Evolutionary conservation across 2,888 invertebrate species (phyloP).

Genomic region (Tiliacea aurago): DNA sequence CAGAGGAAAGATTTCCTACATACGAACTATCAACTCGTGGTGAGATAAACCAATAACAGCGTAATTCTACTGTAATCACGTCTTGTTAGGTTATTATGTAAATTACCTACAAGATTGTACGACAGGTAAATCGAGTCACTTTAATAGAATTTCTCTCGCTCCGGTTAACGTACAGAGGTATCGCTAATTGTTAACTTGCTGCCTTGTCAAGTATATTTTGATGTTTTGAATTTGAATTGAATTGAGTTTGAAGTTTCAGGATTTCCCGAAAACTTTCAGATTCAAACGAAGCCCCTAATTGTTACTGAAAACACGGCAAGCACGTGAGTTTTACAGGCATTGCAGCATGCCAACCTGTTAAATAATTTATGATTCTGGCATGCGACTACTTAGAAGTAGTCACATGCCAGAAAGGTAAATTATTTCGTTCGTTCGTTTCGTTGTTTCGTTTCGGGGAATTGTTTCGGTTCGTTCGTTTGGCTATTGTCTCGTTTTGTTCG

Average conservation of each 20-base stretch:
- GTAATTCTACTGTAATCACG: conserved; percentile 48
- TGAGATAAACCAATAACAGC: conserved; percentile 20
- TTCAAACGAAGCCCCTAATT: background rate
- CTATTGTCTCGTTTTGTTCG: too few species aligned
- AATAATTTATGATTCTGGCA: background rate
- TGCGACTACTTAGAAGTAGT: background rate
- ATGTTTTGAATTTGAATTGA: background rate
- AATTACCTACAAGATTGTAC: conserved; percentile 19
- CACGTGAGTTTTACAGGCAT: background rate
- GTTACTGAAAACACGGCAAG: background rate
- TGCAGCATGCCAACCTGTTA: background rate
- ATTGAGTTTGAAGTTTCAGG: background rate
- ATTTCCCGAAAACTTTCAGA: background rate
- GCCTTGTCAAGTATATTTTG: background rate
- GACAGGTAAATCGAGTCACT: conserved; percentile 17
- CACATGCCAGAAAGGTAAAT: too few species aligned
- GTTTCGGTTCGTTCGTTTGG: too few species aligned
- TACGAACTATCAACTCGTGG: conserved; percentile 2
- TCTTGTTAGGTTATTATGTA: conserved; percentile 42
- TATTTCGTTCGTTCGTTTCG: too few species aligned
- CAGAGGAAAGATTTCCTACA: background rate
- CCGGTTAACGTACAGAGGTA: background rate
- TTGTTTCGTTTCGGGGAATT: too few species aligned
- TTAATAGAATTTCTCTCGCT: conserved; percentile 21
- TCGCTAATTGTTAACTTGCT: conserved; percentile 1